These are phyloP conservation scores for Salvelinus sp. DNA, from an alignment of 2,113 vertebrate species.

Conservation along the genomic window DNA sequence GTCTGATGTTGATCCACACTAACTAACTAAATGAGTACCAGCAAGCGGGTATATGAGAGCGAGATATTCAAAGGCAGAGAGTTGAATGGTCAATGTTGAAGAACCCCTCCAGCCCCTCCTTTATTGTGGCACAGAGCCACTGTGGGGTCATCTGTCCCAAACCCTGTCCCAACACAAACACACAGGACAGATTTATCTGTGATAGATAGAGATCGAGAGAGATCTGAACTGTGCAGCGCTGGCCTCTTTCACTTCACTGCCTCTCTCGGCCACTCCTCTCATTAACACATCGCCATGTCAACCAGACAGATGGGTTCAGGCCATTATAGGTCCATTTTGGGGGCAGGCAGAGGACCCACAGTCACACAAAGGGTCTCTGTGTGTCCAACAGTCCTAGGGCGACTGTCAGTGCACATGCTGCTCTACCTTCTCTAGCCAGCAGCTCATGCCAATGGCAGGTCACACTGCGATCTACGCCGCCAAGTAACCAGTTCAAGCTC, in stretches of 20 bases:
- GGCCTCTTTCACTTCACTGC: slow-evolving; percentile 46
- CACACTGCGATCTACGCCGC: neutral
- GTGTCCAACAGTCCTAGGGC: slow-evolving; percentile 17
- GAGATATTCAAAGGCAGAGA: neutral
- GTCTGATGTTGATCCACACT: neutral
- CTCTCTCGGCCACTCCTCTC: slow-evolving; percentile 6
- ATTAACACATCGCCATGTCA: slow-evolving; percentile 21
- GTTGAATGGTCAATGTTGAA: too few relatives aligned
- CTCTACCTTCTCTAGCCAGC: neutral
- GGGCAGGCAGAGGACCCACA: neutral
- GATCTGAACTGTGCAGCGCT: neutral
- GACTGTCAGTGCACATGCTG: slow-evolving; percentile 15
- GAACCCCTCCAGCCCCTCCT: too few relatives aligned
- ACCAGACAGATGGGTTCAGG: neutral
- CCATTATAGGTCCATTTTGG: neutral
- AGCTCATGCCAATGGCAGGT: neutral
- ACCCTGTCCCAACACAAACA: neutral
- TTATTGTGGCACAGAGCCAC: too few relatives aligned
- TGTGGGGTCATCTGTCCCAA: too few relatives aligned
- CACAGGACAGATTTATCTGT: neutral
- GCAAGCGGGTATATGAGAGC: neutral
- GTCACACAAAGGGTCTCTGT: slow-evolving; percentile 37
- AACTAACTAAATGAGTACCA: neutral
- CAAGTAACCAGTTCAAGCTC: neutral
- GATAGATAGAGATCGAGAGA: too few relatives aligned